Base-by-base conservation (phyloP, 2,888 invertebrate genomes). In the Catocala nupta region DNA sequence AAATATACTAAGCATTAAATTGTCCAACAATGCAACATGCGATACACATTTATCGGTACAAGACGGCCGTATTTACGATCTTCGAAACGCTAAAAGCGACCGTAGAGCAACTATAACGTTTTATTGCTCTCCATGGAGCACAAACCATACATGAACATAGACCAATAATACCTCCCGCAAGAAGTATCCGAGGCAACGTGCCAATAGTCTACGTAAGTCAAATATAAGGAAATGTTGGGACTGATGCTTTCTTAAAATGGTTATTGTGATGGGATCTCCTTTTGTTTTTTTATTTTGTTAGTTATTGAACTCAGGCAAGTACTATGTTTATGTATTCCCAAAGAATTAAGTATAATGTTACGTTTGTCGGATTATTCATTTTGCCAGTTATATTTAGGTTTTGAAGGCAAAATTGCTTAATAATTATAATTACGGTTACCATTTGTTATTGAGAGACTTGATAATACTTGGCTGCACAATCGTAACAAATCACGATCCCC, bases 111-210 rank as follows among this genome's bases (percentile, higher is more conserved):
- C 87, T 89, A 89, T 90, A 89, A 86, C 87, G 79, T 90, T 92
- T 92, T 92, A 92, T 90, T 88, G 84, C 85, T 83, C 69, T 80
- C 83, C 88, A 90, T 90, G 80, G 83, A 83, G 83, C 83, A 81
- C 80, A 83, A 81, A 84, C 82, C 86, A 87, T 85, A 83, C 85
- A 81, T 81, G 85, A 86, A 89, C 82, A 84, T 78, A 80, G 79
- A 79, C 77, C 81, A 82, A 86, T 90, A 88, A 87, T 84, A 81
- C 81, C 78, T 70, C 81, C 84, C 83, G 77, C 86, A 87, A 90
- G 87, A 73, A 86, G 80, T 82, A 84, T 78, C 69, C 63, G 77
- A 80, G 84, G 89, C 88, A 85, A 81, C 81, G 87, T 90, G 90
- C 90, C 89, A 90, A 90, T 86, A 80, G 72, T 63, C 66, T 73